These are phyloP conservation scores for Axea sp. DNA, from an alignment of 2,888 invertebrate genomes.

Conservation along the genomic window DNA sequence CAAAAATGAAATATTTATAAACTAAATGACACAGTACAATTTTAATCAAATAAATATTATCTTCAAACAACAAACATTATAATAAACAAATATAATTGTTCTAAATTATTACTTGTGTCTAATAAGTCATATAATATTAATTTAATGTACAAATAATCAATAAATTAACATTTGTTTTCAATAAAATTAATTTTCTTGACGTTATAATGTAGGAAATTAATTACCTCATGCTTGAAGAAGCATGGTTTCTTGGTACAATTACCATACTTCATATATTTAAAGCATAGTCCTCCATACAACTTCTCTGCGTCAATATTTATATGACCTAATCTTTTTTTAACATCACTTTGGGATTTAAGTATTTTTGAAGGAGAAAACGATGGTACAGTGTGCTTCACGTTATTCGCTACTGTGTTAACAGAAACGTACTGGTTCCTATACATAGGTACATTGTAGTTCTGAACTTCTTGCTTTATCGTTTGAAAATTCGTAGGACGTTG, in stretches of 20 bases:
- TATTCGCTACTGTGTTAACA: background rate
- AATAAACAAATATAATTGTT: too few species aligned
- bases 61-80: too few species aligned
- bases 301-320: background rate
- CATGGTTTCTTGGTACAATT: conserved; percentile 1
- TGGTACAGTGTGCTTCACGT: background rate
- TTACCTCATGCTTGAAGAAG: conserved; percentile 2
- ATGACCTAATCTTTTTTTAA: conserved; percentile 4
- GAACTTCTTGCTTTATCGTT: background rate
- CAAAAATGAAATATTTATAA: too few species aligned
- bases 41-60: too few species aligned
- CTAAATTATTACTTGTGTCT: background rate
- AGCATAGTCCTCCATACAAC: background rate
- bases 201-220: too few species aligned
- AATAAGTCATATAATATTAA: background rate
- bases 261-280: background rate
- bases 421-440: conserved; percentile 9
- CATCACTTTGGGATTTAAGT: conserved; percentile 9
- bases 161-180: background rate
- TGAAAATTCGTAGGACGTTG: background rate
- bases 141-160: background rate
- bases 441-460: background rate
- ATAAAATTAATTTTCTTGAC: background rate
- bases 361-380: conserved; percentile 21
- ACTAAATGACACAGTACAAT: too few species aligned